Evolutionary conservation across 2,797 vertebrate genomes (phyloP), one percentile per base, ranked within the genome.

Genomic region (Acipenser transmontanus): DNA sequence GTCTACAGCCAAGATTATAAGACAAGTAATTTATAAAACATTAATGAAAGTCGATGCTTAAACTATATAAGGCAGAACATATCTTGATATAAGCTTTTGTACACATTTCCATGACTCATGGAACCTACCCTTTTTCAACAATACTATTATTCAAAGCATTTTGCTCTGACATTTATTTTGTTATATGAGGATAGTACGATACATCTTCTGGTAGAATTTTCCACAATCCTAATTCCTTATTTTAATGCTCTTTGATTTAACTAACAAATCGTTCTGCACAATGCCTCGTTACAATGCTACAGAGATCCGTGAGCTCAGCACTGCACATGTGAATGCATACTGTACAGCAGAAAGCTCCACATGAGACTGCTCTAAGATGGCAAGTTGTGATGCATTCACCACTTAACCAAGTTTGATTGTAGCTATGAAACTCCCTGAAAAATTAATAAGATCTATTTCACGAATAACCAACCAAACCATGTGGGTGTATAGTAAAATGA

Each of bases 361-460:
- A 34, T 4, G 34, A 34, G 34, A 34, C 34, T 34, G 34, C 34
- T 4, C 34, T 34, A 62, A 67, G 72, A 72, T 72, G 72, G 74
- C 70, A 65, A 74, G 76, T 59, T 47, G 65, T 75, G 76, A 81
- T 81, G 75, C 74, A 74, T 70, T 64, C 4, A 70, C 69, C 70
- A 64, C 70, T 71, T 69, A 82, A 83, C 73, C 71, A 56, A 78
- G 82, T 67, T 80, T 77, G 84, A 83, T 84, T 83, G 84, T 76
- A 78, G 86, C 80, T 75, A 88, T 89, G 85, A 92, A 86, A 88
- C 87, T 81, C 76, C 81, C 74, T 96, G 82, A 97, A 99, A 98
- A 93, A 97, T 97, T 95, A 75, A 92, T 95, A 93, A 93, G 92
- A 93, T 96, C 93, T 83, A 89, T 97, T 95, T 95, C 92, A 96